Base-by-base conservation (phyloP, 2,113 vertebrate species). In the Calyptommatus sinebrachiatus region DNA sequence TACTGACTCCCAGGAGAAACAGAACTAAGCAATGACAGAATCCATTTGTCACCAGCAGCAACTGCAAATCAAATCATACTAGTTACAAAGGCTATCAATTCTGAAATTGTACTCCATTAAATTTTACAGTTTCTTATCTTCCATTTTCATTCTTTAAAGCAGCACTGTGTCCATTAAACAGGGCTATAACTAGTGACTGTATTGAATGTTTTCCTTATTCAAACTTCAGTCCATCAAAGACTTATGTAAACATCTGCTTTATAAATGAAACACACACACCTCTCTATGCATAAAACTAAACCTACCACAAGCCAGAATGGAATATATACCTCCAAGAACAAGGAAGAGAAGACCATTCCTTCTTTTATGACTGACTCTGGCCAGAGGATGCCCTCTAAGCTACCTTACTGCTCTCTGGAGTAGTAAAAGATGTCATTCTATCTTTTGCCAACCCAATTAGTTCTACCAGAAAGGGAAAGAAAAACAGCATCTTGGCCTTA, bases 61-160 rank as follows among this genome's bases (percentile, higher is more conserved):
- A 66, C 5, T 28, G 62, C 72, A 84, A 77, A 84, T 72, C 76
- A 79, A 21, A 28, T 74, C 69, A 81, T 46, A 81, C 83, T 73
- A 35, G 22, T 6, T 74, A 53, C 24, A 12, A 57, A 88, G 71
- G 1, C 41, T 79, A 71, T 85, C 68, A 80, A 9, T 85, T 20
- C 57, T 16, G 0, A 0, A 70, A 69, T 84, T 76, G 84, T 73
- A 28, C 1, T 63, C 72, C 76, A 71, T 62, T 83, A 74, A 65
- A 81, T 70, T 61, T 75, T 62, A 68, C 68, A 50, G 67, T 21
- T 0, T 22, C 45, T 24, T 31, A 62, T 21, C 61, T 70, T 29
- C 46, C 68, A 60, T 48, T 4, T 68, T 7, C 3, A 24, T 41
- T 57, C 57, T 57, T 8, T 53, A 53, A 45, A 71, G 5, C 45